Conservation (phyloP, 1,140 invertebrate genomes). For the Drosophila seguyi region DNA sequence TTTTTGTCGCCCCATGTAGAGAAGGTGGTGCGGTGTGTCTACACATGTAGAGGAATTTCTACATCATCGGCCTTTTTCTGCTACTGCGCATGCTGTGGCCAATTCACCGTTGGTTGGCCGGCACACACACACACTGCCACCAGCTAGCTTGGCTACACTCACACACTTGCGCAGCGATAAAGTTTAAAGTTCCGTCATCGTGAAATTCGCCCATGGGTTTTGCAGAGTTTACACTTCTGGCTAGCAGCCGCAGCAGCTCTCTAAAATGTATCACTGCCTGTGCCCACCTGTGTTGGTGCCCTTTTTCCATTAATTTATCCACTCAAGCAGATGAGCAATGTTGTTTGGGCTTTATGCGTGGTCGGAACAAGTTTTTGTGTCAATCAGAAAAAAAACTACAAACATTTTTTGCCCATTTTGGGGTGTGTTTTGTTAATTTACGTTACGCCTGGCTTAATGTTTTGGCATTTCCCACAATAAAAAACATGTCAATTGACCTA, state of each 20-base stretch:
- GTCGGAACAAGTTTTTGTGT: conserved; percentile 32
- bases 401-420: conserved; percentile 29
- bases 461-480: conserved; percentile 55
- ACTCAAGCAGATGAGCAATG: conserved; percentile 46
- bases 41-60: conserved; percentile 55
- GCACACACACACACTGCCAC: conserved; percentile 33
- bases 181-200: conserved; percentile 73
- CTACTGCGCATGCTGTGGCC: conserved; percentile 73
- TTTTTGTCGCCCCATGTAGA: conserved; percentile 29
- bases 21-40: conserved; percentile 13
- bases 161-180: conserved; percentile 18
- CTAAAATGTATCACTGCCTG: background rate
- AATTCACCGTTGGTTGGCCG: conserved; percentile 61
- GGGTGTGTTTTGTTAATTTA: conserved; percentile 38
- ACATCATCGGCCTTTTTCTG: conserved; percentile 31
- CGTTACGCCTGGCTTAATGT: conserved; percentile 50
- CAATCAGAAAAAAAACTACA: conserved; percentile 21
- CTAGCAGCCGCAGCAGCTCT: background rate
- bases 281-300: conserved; percentile 24
- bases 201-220: conserved; percentile 58
- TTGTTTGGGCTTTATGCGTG: conserved; percentile 35
- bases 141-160: background rate
- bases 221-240: conserved; percentile 17
- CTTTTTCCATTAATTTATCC: conserved; percentile 25
- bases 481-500: conserved; percentile 73